Base-by-base conservation (phyloP, 2,113 vertebrate genomes). In the Tragulus kanchil region DNA sequence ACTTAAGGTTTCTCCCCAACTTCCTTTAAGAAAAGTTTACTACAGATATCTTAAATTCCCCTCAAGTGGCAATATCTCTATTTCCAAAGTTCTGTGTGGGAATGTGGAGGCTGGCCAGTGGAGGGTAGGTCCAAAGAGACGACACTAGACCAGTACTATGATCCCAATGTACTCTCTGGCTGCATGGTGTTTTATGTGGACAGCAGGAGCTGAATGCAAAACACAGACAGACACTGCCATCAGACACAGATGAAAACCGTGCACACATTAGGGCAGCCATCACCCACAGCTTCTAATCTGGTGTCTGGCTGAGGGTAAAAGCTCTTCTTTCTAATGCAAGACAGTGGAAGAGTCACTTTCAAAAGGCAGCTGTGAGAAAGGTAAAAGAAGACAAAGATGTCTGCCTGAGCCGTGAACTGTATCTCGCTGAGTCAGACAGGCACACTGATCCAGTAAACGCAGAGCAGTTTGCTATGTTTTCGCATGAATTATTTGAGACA, bases 61-160 rank as follows among this genome's bases (percentile, higher is more conserved):
- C 15, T 0, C 0, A 84, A 81, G 1, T 1, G 3, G 90, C 13
- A 85, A 9, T 59, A 89, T 69, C 1, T 90, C 25, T 89, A 89
- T 31, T 61, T 23, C 1, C 61, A 8, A 3, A 89, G 45, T 73
- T 71, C 4, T 14, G 16, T 99, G 31, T 82, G 98, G 98, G 98
- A 98, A 91, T 98, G 65, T 98, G 98, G 98, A 99, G 98, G 98
- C 98, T 98, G 98, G 98, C 65, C 98, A 99, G 98, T 93, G 98
- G 97, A 83, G 97, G 71, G 26, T 28, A 89, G 90, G 98, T 98
- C 98, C 82, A 89, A 81, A 96, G 42, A 96, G 97, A 98, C 98
- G 82, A 98, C 98, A 98, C 99, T 98, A 96, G 97, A 97, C 98
- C 99, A 99, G 98, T 99, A 99, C 99, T 99, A 99, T 99, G 98